Percentiles rank a stretch among this genome's conserved stretches.
Evolutionary conservation across 1,140 invertebrate genomes (phyloP).

Genomic region (Polyergus mexicanus): DNA sequence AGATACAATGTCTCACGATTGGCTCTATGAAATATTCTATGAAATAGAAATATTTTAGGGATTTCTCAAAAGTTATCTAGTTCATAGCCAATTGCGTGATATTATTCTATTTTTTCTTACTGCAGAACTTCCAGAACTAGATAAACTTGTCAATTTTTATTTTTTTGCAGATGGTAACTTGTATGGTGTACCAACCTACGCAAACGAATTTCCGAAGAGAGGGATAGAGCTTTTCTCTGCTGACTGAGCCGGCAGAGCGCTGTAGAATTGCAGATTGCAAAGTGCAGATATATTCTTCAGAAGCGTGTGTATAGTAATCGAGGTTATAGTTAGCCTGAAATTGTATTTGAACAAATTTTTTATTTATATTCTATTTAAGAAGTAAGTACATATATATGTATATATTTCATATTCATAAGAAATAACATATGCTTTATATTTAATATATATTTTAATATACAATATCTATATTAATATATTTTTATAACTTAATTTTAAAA

Average conservation of each 20-base stretch:
- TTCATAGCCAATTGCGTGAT: too few relatives aligned
- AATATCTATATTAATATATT: conserved; percentile 6
- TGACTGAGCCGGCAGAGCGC: too few relatives aligned
- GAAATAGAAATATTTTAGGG: too few relatives aligned
- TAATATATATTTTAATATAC: not conserved
- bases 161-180: not conserved
- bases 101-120: too few relatives aligned
- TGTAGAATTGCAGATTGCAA: too few relatives aligned
- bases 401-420: not conserved
- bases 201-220: too few relatives aligned
- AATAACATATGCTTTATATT: not conserved
- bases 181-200: not conserved
- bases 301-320: not conserved
- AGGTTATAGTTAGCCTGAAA: not conserved
- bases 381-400: conserved; percentile 48
- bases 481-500: too few relatives aligned
- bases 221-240: too few relatives aligned
- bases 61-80: not conserved
- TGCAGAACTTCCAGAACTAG: too few relatives aligned
- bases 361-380: not conserved
- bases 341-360: not conserved
- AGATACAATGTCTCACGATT: too few relatives aligned
- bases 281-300: too few relatives aligned
- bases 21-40: too few relatives aligned
- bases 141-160: not conserved